A percentile compares a stretch with the other conserved stretches of the same genome.
Evolutionary conservation across 2,888 invertebrate species (phyloP).

Genomic region (Rhorus exstirpatorius): DNA sequence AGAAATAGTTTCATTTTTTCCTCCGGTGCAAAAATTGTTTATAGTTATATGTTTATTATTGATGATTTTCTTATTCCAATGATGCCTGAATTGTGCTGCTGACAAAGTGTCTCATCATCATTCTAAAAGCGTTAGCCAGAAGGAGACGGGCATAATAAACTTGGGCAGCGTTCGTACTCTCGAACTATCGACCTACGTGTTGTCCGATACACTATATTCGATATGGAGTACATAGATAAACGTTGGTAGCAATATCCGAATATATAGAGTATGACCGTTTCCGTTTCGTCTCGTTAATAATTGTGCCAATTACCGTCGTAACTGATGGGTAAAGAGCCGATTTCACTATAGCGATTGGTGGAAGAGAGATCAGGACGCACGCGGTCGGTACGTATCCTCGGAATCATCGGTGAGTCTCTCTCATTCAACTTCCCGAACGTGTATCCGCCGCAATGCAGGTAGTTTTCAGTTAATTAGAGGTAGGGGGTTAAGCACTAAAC

Average conservation of each 20-base stretch:
- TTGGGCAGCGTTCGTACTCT: no score
- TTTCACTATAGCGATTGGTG: constrained; percentile 23
- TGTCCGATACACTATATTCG: background rate
- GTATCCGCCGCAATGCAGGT: constrained; percentile 76
- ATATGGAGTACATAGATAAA: constrained; percentile 5
- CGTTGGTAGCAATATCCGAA: background rate
- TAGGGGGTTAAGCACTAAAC: constrained; percentile 65
- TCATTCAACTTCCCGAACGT: constrained; percentile 51
- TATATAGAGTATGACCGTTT: constrained; percentile 2
- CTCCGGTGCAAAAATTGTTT: no score
- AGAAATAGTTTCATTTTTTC: no score
- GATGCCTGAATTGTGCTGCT: no score
- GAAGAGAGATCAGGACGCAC: constrained; percentile 18
- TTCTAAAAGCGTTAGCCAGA: no score
- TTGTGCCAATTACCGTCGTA: constrained; percentile 73
- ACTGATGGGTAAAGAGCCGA: constrained; percentile 57
- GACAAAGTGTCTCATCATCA: no score
- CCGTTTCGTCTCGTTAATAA: constrained; percentile 71
- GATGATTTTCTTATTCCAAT: no score
- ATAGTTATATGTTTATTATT: no score
- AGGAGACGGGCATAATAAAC: no score
- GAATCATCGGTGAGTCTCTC: constrained; percentile 25
- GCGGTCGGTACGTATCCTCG: constrained; percentile 47
- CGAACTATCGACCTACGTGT: no score
- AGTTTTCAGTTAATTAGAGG: constrained; percentile 81